Percentiles rank a stretch among this genome's conserved stretches.
Evolutionary conservation across 1,140 invertebrate species (phyloP).

Genomic region (Saccostrea glomerata): DNA sequence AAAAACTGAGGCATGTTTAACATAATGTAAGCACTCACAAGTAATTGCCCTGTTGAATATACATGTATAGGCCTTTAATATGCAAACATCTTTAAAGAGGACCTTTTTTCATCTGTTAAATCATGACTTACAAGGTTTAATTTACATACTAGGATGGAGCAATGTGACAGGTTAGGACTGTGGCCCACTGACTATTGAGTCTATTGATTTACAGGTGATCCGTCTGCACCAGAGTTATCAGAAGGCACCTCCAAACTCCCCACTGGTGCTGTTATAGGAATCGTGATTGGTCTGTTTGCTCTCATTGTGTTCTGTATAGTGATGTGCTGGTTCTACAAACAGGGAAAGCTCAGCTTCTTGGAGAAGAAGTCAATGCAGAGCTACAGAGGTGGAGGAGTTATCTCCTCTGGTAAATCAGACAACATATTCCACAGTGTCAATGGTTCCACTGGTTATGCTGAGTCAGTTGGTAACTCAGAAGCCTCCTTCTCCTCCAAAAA

Average conservation of each 20-base stretch:
- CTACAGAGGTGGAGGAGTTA: not conserved
- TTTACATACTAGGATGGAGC: too few relatives aligned
- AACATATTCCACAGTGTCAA: not conserved
- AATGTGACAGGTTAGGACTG: not conserved
- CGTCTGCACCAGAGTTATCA: conserved; percentile 48
- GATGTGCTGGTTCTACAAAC: conserved; percentile 52
- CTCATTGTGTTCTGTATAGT: conserved; percentile 52
- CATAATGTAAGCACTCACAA: too few relatives aligned
- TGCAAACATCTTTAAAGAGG: not conserved
- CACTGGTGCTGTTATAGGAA: conserved; percentile 52
- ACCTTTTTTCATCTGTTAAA: not conserved
- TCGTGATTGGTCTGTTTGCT: conserved; percentile 49
- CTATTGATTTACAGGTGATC: conserved; percentile 45
- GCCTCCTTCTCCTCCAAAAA: not conserved
- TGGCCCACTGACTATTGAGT: not conserved
- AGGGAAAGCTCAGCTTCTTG: conserved; percentile 39
- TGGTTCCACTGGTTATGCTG: conserved; percentile 21
- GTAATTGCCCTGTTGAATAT: too few relatives aligned
- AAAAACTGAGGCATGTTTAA: too few relatives aligned
- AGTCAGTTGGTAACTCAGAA: not conserved
- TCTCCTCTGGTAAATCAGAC: not conserved
- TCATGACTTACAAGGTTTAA: not conserved
- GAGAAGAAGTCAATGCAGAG: conserved; percentile 27
- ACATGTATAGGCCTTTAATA: too few relatives aligned
- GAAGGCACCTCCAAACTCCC: conserved; percentile 48